Conservation (phyloP, 2,888 invertebrate genomes). For the Tenthredo mesomela region DNA sequence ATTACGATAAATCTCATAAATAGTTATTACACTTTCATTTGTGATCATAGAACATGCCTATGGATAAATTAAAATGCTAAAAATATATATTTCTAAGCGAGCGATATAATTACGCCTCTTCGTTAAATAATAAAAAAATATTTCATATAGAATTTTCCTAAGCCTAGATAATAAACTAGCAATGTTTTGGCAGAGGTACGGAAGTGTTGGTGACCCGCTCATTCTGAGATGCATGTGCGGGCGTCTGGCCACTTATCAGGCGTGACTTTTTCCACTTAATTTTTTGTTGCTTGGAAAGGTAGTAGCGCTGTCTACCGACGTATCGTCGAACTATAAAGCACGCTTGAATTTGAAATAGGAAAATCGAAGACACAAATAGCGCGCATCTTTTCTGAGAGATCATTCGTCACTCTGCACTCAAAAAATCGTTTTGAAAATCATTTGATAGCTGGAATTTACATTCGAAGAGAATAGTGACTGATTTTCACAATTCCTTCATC, state of each 20-base stretch:
- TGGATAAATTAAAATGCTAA: not conserved
- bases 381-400: not conserved
- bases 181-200: not conserved
- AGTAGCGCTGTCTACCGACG: not conserved
- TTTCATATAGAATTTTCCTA: not conserved
- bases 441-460: not conserved
- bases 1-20: slow-evolving; percentile 29
- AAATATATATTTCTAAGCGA: not conserved
- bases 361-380: not conserved
- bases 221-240: not conserved
- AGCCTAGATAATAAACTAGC: slow-evolving; percentile 1
- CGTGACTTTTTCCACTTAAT: slow-evolving; percentile 19
- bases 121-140: slow-evolving; percentile 8
- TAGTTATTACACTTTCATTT: slow-evolving; percentile 35
- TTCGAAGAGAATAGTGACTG: not conserved
- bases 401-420: not conserved
- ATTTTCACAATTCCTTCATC: not conserved
- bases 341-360: slow-evolving; percentile 27
- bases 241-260: slow-evolving; percentile 1
- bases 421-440: not conserved
- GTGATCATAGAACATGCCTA: not conserved
- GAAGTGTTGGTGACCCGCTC: slow-evolving; percentile 3
- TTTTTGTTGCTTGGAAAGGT: not conserved
- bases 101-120: not conserved
- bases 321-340: not conserved